Evolutionary conservation across 2,797 vertebrate species (phyloP), one percentile per base, ranked within the genome.

Genomic region (Argentina silus): DNA sequence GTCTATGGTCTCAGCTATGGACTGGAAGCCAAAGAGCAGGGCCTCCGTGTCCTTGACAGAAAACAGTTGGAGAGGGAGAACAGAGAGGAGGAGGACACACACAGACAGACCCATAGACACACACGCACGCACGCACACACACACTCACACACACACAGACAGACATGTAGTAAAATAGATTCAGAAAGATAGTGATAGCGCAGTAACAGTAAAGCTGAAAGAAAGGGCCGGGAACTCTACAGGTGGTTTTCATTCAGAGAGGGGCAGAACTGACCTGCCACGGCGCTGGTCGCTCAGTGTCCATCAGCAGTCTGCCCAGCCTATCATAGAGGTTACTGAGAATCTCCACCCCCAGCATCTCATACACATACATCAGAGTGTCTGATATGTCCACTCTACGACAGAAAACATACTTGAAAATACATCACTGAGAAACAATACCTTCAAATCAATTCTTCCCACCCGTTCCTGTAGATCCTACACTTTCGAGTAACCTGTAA

Each of bases 1-100:
- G 0, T 99, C 98, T 0, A 97, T 98, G 66, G 98, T 99, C 91
- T 99, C 98, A 0, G 98, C 97, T n/a, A 99, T 99, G 90, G 98
- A 99, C 87, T 99, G 98, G 94, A 99, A 99, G 81, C 97, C 98
- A 3, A 97, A 99, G 44, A 99, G 91, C 88, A 99, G 91, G 7
- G 96, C 96, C 87, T 99, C 97, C 0, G 95, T 97, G 91, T 98
- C 96, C 97, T 99, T 0, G 7, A 78, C 61, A 0, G 27, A 42
- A 80, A 17, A 67, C 17, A 27, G 44, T 59, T 68, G 9, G 17
- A 0, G 23, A 9, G 17, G 9, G 23, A 61, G 15, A 64, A 48
- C 21, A 11, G 2, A 43, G 11, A 45, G 44, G 21, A 50, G 44
- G 47, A 48, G 7, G 9, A 76, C 27, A 78, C 19, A 45, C 9